Conservation (phyloP, 2,888 invertebrate species). For the Lithosia quadra region DNA sequence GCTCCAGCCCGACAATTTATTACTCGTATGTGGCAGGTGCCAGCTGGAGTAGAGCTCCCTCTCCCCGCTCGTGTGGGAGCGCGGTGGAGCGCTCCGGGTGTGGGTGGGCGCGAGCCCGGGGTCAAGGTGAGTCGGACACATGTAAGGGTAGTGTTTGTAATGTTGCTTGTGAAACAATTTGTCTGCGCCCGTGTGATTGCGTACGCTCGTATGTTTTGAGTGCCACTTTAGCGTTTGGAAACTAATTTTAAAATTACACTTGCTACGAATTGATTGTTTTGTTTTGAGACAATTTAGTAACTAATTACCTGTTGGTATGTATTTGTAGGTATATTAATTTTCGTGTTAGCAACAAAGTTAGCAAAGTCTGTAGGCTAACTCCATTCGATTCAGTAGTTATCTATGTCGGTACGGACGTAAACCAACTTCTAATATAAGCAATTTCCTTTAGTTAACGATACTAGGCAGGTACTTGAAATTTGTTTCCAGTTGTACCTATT, state of each 20-base stretch:
- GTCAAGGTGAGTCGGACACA: constrained; percentile 62
- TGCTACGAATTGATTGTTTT: constrained; percentile 41
- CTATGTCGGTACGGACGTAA: too few relatives aligned
- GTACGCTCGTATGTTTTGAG: constrained; percentile 50
- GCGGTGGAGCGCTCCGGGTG: neutral
- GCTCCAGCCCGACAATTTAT: constrained; percentile 55
- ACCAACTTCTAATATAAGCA: neutral
- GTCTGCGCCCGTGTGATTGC: constrained; percentile 58
- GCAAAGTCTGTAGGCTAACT: too few relatives aligned
- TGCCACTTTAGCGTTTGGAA: constrained; percentile 52
- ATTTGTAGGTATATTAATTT: neutral
- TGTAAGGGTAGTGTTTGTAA: constrained; percentile 71
- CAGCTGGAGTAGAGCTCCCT: constrained; percentile 53
- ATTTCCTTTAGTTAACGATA: neutral
- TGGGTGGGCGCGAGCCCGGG: constrained; percentile 24
- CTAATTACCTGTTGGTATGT: too few relatives aligned
- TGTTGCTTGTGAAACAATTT: constrained; percentile 77
- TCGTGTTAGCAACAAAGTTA: neutral
- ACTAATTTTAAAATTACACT: constrained; percentile 54
- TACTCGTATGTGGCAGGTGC: constrained; percentile 75
- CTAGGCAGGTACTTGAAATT: neutral
- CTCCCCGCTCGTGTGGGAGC: constrained; percentile 9
- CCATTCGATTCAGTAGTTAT: too few relatives aligned
- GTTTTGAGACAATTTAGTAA: constrained; percentile 8
- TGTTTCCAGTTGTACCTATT: neutral